Evolutionary conservation across 2,113 vertebrate species (phyloP).

Genomic region (Pantherophis guttatus): DNA sequence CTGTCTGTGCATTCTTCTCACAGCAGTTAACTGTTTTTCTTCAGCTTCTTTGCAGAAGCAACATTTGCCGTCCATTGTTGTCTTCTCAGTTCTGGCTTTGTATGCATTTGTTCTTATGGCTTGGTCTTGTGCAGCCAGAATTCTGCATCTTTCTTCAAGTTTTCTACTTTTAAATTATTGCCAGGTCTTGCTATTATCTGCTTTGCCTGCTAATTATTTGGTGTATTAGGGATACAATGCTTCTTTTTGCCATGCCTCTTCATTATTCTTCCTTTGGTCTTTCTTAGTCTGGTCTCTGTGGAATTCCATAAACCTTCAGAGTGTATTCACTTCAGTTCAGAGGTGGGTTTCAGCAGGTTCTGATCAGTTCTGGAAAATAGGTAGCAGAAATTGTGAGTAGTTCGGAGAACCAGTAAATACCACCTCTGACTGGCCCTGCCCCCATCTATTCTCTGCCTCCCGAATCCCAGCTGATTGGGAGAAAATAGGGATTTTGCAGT

Average conservation of each 20-base stretch:
- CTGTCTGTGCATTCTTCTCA: not conserved
- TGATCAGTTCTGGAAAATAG: too few relatives aligned
- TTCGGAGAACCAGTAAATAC: too few relatives aligned
- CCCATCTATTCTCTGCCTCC: too few relatives aligned
- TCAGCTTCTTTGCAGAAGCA: not conserved
- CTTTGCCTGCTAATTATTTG: not conserved
- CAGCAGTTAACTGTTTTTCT: not conserved
- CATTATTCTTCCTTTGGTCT: not conserved
- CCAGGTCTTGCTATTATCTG: not conserved
- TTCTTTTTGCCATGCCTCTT: not conserved
- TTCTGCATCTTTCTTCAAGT: not conserved
- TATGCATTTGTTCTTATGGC: not conserved
- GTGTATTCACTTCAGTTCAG: not conserved
- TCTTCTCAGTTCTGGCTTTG: not conserved
- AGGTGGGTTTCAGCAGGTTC: too few relatives aligned
- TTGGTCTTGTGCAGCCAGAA: not conserved
- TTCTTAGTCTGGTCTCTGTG: not conserved
- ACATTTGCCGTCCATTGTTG: not conserved
- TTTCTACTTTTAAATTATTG: not conserved
- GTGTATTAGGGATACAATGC: not conserved
- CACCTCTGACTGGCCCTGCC: too few relatives aligned
- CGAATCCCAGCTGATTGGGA: too few relatives aligned
- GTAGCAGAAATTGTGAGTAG: too few relatives aligned
- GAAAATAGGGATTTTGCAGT: too few relatives aligned
- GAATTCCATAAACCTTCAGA: not conserved